phyloP scores from a whole-genome alignment of 2,888 invertebrate species.

The Macaria liturata region DNA sequence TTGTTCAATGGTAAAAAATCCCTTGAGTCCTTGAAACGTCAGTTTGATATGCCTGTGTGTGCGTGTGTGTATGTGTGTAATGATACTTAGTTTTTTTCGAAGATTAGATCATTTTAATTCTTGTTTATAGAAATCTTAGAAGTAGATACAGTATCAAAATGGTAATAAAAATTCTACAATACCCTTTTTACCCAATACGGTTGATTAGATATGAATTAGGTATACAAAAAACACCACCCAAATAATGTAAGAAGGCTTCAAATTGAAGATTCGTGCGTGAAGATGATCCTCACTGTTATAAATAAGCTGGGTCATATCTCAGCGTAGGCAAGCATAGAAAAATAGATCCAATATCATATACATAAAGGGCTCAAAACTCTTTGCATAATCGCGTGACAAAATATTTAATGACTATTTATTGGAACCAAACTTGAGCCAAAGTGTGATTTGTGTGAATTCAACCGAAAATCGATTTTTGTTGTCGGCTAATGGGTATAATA shows the following conservation, averaged over 20 bases:
- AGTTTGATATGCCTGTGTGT: too few relatives aligned
- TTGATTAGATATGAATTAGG: neutral
- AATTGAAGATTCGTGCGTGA: conserved; percentile 22
- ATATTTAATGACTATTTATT: conserved; percentile 63
- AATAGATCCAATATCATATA: conserved; percentile 56
- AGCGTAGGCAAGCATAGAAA: conserved; percentile 53
- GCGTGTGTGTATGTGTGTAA: too few relatives aligned
- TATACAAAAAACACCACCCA: conserved; percentile 12
- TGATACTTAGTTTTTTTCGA: too few relatives aligned
- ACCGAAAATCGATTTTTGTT: conserved; percentile 38
- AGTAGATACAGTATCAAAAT: too few relatives aligned
- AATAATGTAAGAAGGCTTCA: conserved; percentile 12
- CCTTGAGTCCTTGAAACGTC: too few relatives aligned
- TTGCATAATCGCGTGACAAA: conserved; percentile 58
- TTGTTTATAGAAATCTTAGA: too few relatives aligned
- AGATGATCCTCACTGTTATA: conserved; percentile 18
- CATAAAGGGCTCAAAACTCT: conserved; percentile 46
- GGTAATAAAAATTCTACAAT: neutral
- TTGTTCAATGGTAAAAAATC: too few relatives aligned
- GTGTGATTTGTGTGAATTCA: conserved; percentile 38
- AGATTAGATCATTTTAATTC: too few relatives aligned
- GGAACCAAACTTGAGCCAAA: conserved; percentile 33
- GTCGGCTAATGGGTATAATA: conserved; percentile 28
- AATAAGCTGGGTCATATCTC: conserved; percentile 20
- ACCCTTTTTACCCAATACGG: conserved; percentile 1